Evolutionary conservation across 2,113 vertebrate genomes (phyloP), one percentile per base, ranked within the genome.

Genomic region (Corydoras maculifer): DNA sequence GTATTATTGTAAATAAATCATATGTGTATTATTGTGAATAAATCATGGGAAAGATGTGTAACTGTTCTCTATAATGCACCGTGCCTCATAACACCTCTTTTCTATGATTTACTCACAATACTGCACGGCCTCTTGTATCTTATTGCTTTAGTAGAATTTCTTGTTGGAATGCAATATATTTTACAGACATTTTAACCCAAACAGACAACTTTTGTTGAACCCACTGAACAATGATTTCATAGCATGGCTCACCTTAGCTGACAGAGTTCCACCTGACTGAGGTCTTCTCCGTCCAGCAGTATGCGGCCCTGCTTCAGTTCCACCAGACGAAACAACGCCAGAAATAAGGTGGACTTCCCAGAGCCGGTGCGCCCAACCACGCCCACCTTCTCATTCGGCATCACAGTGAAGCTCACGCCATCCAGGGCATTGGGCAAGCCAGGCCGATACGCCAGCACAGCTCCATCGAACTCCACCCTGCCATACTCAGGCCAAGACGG

Each of bases 331-430:
- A 99, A 99, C 32, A 98, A 90, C 3, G 93, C 93, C 79, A 92
- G 82, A 80, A 99, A 93, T 83, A 98, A 83, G 5, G 91, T 93
- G 29, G 97, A 98, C 85, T 99, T 99, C 64, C 97, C 97, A 0
- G 96, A 99, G 57, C 96, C 97, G 0, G 97, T 99, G 29, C 95
- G 91, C 50, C 97, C 97, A 80, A 98, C 92, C 3, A 99, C 90
- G 50, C 96, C 97, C 63, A 99, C 81, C 79, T 93, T 98, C 84
- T 98, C 95, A 65, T 95, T 93, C 0, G 93, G 90, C 48, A 81
- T 85, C 72, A 98, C 82, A 0, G 73, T 72, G 81, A 99, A 85
- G 65, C 77, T 95, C 69, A 99, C 91, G 0, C 90, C 89, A 13
- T 97, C 90, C 58, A 99, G 86, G 4, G 93, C 96, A n/a, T 93